These are phyloP conservation scores for Cacoxenus indagator DNA, from an alignment of 2,888 invertebrate genomes.

Conservation along the genomic window DNA sequence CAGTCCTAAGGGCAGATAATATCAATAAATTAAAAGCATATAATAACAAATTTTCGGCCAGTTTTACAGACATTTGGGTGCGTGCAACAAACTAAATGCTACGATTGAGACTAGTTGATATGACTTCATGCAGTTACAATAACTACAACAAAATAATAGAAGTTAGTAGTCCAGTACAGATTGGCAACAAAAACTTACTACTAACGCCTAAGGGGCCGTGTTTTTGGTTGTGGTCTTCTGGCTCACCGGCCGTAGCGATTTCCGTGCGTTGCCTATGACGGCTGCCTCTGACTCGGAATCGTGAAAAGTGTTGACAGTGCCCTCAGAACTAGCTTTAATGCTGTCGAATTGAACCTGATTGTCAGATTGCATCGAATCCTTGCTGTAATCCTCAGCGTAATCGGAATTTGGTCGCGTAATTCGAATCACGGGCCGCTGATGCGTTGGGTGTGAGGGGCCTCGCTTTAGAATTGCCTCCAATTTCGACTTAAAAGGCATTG, in stretches of 20 bases:
- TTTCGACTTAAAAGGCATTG: slow-evolving; percentile 63
- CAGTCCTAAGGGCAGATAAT: slow-evolving; percentile 72
- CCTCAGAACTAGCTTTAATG: too few relatives aligned
- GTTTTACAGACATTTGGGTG: slow-evolving; percentile 16
- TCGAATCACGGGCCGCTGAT: slow-evolving; percentile 44
- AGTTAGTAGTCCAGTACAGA: too few relatives aligned
- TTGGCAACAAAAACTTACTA: too few relatives aligned
- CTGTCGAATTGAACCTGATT: not conserved
- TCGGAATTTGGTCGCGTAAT: slow-evolving; percentile 53
- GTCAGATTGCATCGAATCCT: slow-evolving; percentile 31
- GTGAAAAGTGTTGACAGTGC: slow-evolving; percentile 35
- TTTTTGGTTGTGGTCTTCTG: not conserved
- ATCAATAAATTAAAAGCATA: slow-evolving; percentile 35
- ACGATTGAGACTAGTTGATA: slow-evolving; percentile 1
- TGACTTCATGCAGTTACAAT: slow-evolving; percentile 9
- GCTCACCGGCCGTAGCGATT: slow-evolving; percentile 23
- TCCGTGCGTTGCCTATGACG: slow-evolving; percentile 26
- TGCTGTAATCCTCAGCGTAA: slow-evolving; percentile 38
- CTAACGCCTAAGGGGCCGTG: too few relatives aligned
- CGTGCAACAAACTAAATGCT: slow-evolving; percentile 4
- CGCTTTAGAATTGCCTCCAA: slow-evolving; percentile 64
- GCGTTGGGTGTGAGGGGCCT: slow-evolving; percentile 60
- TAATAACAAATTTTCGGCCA: not conserved
- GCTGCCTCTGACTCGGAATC: slow-evolving; percentile 30
- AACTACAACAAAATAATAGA: slow-evolving; percentile 10